Conservation (phyloP, 2,113 vertebrate species). For the Zosterops pallidus region DNA sequence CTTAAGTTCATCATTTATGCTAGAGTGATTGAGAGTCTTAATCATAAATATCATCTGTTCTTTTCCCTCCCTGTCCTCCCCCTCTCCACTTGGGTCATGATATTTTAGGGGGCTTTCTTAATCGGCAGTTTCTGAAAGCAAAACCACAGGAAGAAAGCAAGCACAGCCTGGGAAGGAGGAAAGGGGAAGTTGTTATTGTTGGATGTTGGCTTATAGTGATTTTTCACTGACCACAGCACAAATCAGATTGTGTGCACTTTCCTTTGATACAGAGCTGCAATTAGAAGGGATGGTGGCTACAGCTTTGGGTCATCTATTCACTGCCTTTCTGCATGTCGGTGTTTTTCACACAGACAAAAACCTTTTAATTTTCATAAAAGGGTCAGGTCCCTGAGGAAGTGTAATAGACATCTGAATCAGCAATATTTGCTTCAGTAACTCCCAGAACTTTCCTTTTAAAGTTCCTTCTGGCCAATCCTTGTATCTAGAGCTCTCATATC, state of each 20-base stretch:
- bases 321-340: not conserved
- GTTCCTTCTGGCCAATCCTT: not conserved
- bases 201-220: not conserved
- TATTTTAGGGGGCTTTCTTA: slow-evolving; percentile 23
- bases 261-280: not conserved
- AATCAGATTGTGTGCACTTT: not conserved
- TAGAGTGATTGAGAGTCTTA: slow-evolving; percentile 48
- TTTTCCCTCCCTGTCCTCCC: not conserved
- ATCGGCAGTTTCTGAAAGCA: slow-evolving; percentile 23
- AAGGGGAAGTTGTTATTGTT: not conserved
- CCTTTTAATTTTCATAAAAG: slow-evolving; percentile 36
- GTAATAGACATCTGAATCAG: not conserved
- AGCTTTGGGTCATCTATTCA: not conserved
- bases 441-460: not conserved
- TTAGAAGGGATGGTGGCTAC: not conserved
- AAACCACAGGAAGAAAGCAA: not conserved
- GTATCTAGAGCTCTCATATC: not conserved
- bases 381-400: not conserved
- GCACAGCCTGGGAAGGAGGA: not conserved
- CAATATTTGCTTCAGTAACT: not conserved
- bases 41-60: slow-evolving; percentile 64
- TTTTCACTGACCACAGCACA: not conserved
- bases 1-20: slow-evolving; percentile 47
- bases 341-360: not conserved
- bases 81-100: not conserved